Evolutionary conservation across 2,888 invertebrate genomes (phyloP).

Genomic region (Sipha maydis): DNA sequence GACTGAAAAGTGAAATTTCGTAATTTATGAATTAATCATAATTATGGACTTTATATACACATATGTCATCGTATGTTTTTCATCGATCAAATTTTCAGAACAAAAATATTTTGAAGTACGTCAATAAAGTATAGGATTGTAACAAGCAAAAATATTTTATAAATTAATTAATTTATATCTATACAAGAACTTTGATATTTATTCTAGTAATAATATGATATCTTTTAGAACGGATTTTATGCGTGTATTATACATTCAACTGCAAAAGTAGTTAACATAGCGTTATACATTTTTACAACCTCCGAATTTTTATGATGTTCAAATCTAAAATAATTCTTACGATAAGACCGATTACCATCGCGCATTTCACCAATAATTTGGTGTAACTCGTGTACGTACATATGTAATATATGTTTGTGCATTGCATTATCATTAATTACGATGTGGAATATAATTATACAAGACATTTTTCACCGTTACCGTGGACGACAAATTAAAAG

Average conservation of each 20-base stretch:
- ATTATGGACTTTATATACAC: too few species aligned
- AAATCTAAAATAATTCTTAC: neutral
- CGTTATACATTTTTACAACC: constrained; percentile 41
- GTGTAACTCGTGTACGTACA: too few species aligned
- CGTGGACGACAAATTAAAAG: too few species aligned
- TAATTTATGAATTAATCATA: too few species aligned
- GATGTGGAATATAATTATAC: too few species aligned
- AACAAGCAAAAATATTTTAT: neutral
- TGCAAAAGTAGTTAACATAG: neutral
- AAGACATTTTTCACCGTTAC: too few species aligned
- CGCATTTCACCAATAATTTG: neutral
- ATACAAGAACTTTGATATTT: neutral
- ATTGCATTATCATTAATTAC: too few species aligned
- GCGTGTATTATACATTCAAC: neutral
- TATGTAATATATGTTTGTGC: neutral
- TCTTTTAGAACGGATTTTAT: neutral
- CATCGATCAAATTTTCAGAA: neutral
- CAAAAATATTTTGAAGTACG: neutral
- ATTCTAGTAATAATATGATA: neutral
- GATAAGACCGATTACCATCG: neutral
- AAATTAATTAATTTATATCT: neutral
- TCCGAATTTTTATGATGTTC: constrained; percentile 8
- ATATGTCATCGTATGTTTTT: neutral
- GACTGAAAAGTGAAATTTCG: too few species aligned
- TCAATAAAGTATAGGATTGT: too few species aligned